Conservation (phyloP, 2,113 vertebrate genomes). For the Passer domesticus region DNA sequence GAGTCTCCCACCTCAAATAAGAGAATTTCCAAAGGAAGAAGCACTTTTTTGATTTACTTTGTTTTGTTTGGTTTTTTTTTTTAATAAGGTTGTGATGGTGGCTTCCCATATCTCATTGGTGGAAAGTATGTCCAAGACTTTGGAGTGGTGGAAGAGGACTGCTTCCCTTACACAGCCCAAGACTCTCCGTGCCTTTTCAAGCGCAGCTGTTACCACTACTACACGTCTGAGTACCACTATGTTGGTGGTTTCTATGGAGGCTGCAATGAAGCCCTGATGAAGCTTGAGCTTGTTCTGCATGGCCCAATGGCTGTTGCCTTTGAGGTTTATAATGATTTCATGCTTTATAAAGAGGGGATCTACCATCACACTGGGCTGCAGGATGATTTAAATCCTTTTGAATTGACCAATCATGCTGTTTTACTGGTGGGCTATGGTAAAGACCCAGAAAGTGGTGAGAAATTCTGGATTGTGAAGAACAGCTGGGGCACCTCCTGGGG, state of each 20-base stretch:
- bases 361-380: conserved; percentile 90
- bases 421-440: conserved; percentile 90
- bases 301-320: conserved; percentile 90
- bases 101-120: conserved; percentile 91
- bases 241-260: conserved; percentile 95
- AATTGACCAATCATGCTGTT: conserved; percentile 94
- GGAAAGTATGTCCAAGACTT: conserved; percentile 94
- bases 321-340: conserved; percentile 91
- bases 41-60: not conserved
- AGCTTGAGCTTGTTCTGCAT: conserved; percentile 83
- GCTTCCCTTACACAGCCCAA: conserved; percentile 83
- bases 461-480: conserved; percentile 97
- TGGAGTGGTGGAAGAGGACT: conserved; percentile 89
- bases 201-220: conserved; percentile 76
- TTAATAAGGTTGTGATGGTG: conserved; percentile 87
- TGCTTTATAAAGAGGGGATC: conserved; percentile 84
- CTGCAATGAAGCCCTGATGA: conserved; percentile 93
- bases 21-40: not conserved
- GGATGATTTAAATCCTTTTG: conserved; percentile 88
- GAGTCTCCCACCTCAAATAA: not conserved
- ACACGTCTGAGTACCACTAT: conserved; percentile 86
- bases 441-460: conserved; percentile 78
- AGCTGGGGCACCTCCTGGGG: conserved; percentile 92
- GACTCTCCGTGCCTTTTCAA: conserved; percentile 78
- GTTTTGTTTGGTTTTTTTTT: not conserved